Evolutionary conservation across 2,113 vertebrate species (phyloP).

Genomic region (Copsychus sechellarum): DNA sequence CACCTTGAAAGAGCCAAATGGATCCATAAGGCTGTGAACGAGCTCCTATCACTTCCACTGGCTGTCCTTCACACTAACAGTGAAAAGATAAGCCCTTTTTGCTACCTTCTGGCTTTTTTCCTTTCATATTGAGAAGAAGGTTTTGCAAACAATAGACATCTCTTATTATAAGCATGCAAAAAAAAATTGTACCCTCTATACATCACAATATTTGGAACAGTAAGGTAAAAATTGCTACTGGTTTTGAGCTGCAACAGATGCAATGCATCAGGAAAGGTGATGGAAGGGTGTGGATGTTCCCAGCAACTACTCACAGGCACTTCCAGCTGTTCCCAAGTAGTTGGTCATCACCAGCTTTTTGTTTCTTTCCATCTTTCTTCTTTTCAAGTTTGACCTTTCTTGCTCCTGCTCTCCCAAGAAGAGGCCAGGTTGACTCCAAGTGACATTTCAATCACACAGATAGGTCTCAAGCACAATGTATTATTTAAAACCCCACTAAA

Average conservation of each 20-base stretch:
- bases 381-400: background rate
- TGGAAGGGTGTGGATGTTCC: background rate
- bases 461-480: background rate
- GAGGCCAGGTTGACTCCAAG: background rate
- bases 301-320: background rate
- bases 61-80: background rate
- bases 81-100: background rate
- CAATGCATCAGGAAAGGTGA: background rate
- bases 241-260: background rate
- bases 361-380: background rate
- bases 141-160: background rate
- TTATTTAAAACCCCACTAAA: background rate
- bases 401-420: background rate
- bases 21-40: background rate
- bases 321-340: background rate
- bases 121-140: background rate
- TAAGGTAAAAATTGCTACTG: background rate
- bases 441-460: constrained; percentile 7
- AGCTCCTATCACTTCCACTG: background rate
- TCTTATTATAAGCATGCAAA: background rate
- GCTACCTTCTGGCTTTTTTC: background rate
- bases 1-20: background rate
- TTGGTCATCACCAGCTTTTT: background rate
- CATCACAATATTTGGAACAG: background rate
- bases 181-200: background rate